Base-by-base conservation (phyloP, 2,888 invertebrate species). In the Pheosia gnoma region DNA sequence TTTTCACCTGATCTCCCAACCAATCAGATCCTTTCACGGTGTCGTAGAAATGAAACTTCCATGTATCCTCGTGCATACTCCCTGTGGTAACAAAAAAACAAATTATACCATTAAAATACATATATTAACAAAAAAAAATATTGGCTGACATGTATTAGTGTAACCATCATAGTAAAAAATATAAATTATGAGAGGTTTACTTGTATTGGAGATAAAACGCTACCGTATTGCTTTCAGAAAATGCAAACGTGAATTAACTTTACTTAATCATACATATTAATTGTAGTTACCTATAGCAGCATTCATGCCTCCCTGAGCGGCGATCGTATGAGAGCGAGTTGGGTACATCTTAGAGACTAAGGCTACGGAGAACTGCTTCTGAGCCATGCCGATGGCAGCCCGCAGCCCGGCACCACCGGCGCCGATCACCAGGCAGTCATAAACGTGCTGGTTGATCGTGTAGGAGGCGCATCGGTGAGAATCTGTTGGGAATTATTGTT, bases 21-120 rank as follows among this genome's bases (percentile, higher is more conserved):
- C 99, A 99, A 94, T 99, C 99, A 37, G 99, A 99, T 13, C 99
- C 99, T 89, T 99, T 99, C 5, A 99, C 97, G 0, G 99, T 99
- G 83, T 99, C 99, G 84, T 98, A 99, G 96, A 98, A 99, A 85
- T 99, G 99, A 95, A 97, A 99, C 63, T 96, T 96, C 99, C 99
- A 99, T 78, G 97, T 96, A 81, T 99, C 98, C n/a, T 96, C 95
- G 80, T 98, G 98, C 97, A 99, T 98, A 77, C 95, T 96, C 38
- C 95, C 95, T 95, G 72, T 25, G 68, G 66, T 39, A 57, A 10
- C 51, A 51, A 13, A 51, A 4, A 25, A 25, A 47, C 4, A 45
- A 45, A 10, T 45, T 3, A 10, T 45, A 10, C 3, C 10, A 10
- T 45, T 45, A 9, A 9, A 4, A 8, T 10, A 45, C 9, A 45